phyloP scores from a whole-genome alignment of 2,797 vertebrate genomes.

The Xiphorhynchus erythropygius region DNA sequence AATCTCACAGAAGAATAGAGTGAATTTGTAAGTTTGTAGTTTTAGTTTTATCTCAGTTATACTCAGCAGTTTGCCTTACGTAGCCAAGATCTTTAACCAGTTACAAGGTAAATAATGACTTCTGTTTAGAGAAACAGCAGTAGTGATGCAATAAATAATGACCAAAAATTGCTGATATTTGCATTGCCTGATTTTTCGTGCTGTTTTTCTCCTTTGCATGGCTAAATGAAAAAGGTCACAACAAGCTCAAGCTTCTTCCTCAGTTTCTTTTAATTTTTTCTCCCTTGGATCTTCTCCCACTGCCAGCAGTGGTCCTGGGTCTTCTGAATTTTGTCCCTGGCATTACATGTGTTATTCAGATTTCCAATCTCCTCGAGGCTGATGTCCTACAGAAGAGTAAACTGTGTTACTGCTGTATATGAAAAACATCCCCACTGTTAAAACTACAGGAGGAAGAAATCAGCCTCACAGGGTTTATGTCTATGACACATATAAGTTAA shows the following conservation, averaged over 20 bases:
- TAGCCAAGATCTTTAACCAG: neutral
- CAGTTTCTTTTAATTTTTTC: neutral
- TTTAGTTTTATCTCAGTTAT: neutral
- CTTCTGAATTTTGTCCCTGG: neutral
- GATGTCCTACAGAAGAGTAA: neutral
- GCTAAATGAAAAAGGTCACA: neutral
- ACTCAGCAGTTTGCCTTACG: neutral
- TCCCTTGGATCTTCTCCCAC: accelerated
- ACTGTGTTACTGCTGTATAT: neutral
- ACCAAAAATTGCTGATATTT: neutral
- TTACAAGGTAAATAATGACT: neutral
- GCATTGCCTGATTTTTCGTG: neutral
- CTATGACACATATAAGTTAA: neutral
- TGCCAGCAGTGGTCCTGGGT: neutral
- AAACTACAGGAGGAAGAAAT: neutral
- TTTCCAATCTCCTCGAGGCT: neutral
- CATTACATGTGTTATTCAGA: neutral
- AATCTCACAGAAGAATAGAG: neutral
- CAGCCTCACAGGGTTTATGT: neutral
- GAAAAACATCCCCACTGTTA: neutral
- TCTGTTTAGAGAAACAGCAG: neutral
- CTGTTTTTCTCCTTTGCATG: neutral
- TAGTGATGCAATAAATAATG: neutral
- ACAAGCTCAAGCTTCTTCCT: neutral
- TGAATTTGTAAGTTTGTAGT: neutral